Evolutionary conservation across 2,797 vertebrate species (phyloP), one percentile per base, ranked within the genome.

Genomic region (Leuciscus waleckii): DNA sequence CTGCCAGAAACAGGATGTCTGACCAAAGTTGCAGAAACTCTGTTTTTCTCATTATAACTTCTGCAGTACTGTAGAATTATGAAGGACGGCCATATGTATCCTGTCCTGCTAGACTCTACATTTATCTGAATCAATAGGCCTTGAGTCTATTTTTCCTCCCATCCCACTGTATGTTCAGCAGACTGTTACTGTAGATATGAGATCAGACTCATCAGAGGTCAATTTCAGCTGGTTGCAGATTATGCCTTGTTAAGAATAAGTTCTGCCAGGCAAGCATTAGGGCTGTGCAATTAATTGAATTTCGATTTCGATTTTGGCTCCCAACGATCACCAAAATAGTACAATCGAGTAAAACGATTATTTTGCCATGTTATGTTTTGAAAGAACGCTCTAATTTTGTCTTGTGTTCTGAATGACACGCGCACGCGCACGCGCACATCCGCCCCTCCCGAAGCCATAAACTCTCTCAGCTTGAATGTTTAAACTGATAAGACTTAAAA

Each of bases 1-100:
- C 43, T 68, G 63, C 11, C 67, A 23, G 82, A 85, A 85, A 79
- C 76, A 79, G 76, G 83, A 85, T 61, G 76, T 49, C 37, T 67
- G 81, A 67, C 39, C 4, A 5, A 26, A 46, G 37, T 61, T 32
- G 35, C 49, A 69, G 17, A 58, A 56, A 78, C 13, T 16, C 46
- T 56, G 82, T 41, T 84, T 84, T 54, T 41, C 46, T 11, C 63
- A 68, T 77, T 29, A 68, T 8, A 77, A n/a, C 32, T 46, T 58
- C 70, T 37, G 29, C n/a, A 71, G 37, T 6, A 8, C 71, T 49
- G 17, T 29, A 32, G 10, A 19, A 41, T 51, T 73, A 51, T 83
- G 73, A 67, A 75, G 43, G 58, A 29, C 4, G 8, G 35, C 73
- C 49, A 56, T 21, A 54, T 84, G 74, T 35, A 63, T 79, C 83